phyloP scores from a whole-genome alignment of 2,113 vertebrate genomes.

The Microtus richardsoni region DNA sequence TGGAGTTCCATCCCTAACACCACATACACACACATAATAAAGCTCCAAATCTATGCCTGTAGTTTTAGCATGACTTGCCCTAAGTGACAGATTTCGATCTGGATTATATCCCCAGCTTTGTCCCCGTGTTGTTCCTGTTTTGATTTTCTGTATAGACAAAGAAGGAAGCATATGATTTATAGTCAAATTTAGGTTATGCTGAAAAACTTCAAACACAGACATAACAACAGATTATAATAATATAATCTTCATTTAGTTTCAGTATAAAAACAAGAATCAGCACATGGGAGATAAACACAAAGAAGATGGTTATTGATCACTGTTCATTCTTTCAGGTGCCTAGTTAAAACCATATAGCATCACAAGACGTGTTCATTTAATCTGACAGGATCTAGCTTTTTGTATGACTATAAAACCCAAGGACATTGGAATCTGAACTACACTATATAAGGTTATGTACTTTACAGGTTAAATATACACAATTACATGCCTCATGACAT shows the following conservation, averaged over 20 bases:
- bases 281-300: conserved; percentile 19
- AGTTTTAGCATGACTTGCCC: neutral
- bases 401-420: conserved; percentile 26
- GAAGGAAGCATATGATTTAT: neutral
- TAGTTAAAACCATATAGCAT: conserved; percentile 29
- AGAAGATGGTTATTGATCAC: neutral
- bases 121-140: neutral
- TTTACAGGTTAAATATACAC: conserved; percentile 31
- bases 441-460: neutral
- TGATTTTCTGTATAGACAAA: neutral
- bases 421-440: neutral
- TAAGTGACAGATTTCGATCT: neutral
- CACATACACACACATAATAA: neutral
- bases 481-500: neutral
- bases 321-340: neutral
- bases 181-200: neutral
- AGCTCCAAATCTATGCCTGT: neutral
- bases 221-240: neutral
- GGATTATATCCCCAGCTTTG: neutral
- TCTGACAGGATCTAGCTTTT: neutral
- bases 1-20: neutral
- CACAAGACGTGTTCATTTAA: neutral
- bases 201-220: conserved; percentile 10
- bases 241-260: conserved; percentile 9
- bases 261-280: conserved; percentile 37